Evolutionary conservation across 1,140 invertebrate genomes (phyloP).

Genomic region (Caenorhabditis latens): DNA sequence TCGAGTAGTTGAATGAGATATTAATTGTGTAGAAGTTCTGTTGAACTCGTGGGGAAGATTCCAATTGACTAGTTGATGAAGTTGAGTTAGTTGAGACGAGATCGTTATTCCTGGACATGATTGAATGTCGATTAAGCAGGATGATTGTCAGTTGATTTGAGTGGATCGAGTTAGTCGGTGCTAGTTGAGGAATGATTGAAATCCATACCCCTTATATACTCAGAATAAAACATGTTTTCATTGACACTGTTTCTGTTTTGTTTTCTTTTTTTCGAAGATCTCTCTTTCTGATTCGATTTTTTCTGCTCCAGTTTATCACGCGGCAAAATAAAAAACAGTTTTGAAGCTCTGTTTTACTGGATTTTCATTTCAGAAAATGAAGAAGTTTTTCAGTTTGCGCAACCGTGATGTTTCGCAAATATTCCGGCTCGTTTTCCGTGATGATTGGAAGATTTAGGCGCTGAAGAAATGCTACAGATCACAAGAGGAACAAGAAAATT

Average conservation of each 20-base stretch:
- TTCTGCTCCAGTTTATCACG: neutral
- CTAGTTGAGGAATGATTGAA: neutral
- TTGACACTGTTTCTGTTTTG: neutral
- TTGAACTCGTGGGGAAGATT: neutral
- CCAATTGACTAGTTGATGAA: neutral
- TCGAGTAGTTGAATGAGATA: neutral
- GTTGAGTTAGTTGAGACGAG: neutral
- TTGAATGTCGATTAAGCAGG: slow-evolving; percentile 35
- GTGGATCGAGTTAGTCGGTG: slow-evolving; percentile 6
- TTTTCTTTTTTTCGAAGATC: neutral
- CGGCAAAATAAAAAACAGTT: too few species aligned
- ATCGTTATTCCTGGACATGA: slow-evolving; percentile 14
- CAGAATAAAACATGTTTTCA: neutral
- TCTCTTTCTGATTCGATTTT: neutral
- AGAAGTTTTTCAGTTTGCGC: too few species aligned
- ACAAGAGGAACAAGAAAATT: too few species aligned
- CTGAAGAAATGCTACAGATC: too few species aligned
- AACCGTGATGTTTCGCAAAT: too few species aligned
- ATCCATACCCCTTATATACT: slow-evolving; percentile 21
- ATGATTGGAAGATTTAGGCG: too few species aligned
- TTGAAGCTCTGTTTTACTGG: neutral
- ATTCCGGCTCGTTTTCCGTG: too few species aligned
- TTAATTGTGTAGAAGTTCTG: neutral
- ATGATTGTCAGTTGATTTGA: neutral
- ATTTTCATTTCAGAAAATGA: too few species aligned